These are phyloP conservation scores for Laticauda laticaudata DNA, from an alignment of 2,113 vertebrate genomes.

Conservation along the genomic window DNA sequence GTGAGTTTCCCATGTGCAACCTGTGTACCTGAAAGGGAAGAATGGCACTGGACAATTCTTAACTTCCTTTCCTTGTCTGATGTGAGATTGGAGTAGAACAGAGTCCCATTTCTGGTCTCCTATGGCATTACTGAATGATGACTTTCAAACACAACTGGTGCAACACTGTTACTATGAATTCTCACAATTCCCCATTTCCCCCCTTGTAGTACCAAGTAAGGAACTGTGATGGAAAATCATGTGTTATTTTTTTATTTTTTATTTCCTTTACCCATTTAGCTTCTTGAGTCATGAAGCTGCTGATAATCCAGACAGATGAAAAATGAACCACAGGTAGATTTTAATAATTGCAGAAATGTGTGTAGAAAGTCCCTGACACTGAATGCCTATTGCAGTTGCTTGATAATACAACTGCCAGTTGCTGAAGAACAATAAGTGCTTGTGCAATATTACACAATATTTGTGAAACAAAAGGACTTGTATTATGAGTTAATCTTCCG, in stretches of 20 bases:
- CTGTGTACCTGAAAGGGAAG: neutral
- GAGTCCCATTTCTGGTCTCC: neutral
- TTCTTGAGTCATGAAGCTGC: neutral
- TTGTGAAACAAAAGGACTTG: neutral
- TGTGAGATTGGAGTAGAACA: neutral
- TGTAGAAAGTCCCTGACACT: neutral
- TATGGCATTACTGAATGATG: neutral
- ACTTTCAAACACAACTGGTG: neutral
- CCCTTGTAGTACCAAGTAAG: neutral
- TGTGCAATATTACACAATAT: neutral
- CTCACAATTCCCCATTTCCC: neutral
- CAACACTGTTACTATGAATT: neutral
- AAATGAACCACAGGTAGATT: neutral
- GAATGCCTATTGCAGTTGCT: neutral
- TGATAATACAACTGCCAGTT: neutral
- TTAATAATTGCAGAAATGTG: neutral
- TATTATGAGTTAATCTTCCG: neutral
- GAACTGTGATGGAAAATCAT: neutral
- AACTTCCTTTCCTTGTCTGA: neutral
- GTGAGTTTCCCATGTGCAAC: neutral
- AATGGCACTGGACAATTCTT: neutral
- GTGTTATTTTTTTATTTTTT: neutral
- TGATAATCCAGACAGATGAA: neutral
- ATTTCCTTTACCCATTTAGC: neutral
- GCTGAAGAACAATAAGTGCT: neutral